Base-by-base conservation (phyloP, 2,113 vertebrate species). In the Rhea americana region DNA sequence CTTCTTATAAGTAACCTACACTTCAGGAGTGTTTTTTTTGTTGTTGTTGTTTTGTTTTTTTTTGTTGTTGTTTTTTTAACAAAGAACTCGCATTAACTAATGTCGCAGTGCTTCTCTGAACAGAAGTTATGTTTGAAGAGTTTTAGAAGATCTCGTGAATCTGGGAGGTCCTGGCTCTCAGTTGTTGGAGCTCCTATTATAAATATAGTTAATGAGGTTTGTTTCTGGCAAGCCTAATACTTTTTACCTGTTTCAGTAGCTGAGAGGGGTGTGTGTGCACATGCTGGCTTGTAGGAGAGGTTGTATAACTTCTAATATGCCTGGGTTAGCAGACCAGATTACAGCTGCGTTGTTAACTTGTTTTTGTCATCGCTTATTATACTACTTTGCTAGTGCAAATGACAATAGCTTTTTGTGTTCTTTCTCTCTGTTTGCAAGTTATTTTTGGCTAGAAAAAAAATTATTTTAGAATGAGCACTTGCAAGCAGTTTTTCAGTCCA, bases 331-430 rank as follows among this genome's bases (percentile, higher is more conserved):
- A 43, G 53, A 41, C 43, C 39, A 56, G 78, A 61, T 93, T 63
- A 76, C 16, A 8, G 48, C 77, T 92, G 66, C 2, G 1, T 55
- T 85, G 59, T 77, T 62, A 65, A 17, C 61, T 91, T 61, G 79
- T 76, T 92, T 92, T 91, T 81, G 45, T 68, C 62, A 5, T 53
- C 84, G 47, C 37, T 87, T 82, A 48, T 62, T 68, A 43, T 26
- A 47, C 58, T 86, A 76, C 26, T 93, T 89, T 68, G 18, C 59
- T 70, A 78, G 25, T 89, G 13, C 18, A 84, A 61, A 55, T 67
- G 71, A 93, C 78, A 93, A 25, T 74, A 90, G 86, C 11, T 58
- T 82, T 90, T 91, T 94, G 50, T 93, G 75, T 94, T 77, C 73
- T 48, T 89, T 77, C 59, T 63, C 93, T 88, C 91, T 72, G 68